Evolutionary conservation across 2,797 vertebrate genomes (phyloP).

Genomic region (Hyperoplus immaculatus): DNA sequence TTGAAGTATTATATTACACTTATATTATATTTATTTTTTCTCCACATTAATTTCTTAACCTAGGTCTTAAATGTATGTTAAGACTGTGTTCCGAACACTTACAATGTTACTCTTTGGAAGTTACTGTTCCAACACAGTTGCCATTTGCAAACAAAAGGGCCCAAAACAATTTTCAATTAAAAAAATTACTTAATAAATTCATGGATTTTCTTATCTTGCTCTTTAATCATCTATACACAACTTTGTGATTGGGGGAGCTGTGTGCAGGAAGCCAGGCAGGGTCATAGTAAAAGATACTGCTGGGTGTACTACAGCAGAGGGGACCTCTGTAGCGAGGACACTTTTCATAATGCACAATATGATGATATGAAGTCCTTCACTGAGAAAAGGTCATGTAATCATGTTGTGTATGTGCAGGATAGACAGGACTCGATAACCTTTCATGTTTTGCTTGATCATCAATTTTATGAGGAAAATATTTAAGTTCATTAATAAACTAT

Average conservation of each 20-base stretch:
- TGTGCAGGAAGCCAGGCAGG: background rate
- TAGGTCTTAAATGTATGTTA: background rate
- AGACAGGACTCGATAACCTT: background rate
- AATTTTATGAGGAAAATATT: background rate
- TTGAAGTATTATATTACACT: no score
- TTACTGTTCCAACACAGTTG: background rate
- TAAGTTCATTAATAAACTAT: background rate
- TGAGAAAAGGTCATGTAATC: background rate
- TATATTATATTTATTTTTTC: background rate
- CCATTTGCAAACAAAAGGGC: background rate
- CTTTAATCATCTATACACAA: background rate
- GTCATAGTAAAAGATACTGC: background rate
- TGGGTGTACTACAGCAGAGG: background rate
- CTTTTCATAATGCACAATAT: constrained; percentile 4
- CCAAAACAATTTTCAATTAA: no score
- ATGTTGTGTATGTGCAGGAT: background rate
- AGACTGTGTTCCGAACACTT: background rate
- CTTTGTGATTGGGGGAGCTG: background rate
- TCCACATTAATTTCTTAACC: background rate
- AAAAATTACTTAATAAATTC: no score
- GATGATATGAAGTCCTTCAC: constrained; percentile 3
- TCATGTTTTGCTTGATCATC: background rate
- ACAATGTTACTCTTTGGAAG: background rate
- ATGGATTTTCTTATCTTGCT: background rate
- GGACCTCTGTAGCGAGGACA: constrained; percentile 1